These are phyloP conservation scores for Eilema depressum DNA, from an alignment of 2,888 invertebrate genomes.

Conservation along the genomic window DNA sequence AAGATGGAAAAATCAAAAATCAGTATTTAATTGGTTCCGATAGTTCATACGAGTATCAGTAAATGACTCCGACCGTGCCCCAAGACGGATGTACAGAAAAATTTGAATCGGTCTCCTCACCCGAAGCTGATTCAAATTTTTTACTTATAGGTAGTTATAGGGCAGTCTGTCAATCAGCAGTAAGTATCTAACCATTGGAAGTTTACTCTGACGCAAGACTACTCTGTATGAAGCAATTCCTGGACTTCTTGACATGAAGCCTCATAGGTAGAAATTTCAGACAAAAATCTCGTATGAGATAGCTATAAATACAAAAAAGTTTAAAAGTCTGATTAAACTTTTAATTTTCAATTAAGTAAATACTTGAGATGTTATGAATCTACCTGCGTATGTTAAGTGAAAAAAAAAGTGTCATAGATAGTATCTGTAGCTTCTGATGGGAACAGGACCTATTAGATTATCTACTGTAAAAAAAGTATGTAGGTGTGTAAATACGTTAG, in stretches of 20 bases:
- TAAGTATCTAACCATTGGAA: background rate
- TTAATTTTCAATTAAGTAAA: background rate
- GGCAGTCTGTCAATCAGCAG: background rate
- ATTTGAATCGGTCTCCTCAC: too few species aligned
- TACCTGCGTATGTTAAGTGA: background rate
- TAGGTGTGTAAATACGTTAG: background rate
- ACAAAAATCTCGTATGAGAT: background rate
- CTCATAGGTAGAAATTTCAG: background rate
- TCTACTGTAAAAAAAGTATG: background rate
- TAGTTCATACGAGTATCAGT: too few species aligned
- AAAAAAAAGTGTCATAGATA: background rate
- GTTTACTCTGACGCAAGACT: background rate
- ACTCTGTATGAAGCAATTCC: too few species aligned
- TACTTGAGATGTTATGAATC: background rate
- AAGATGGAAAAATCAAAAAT: too few species aligned
- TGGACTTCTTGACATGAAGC: background rate
- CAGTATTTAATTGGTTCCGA: too few species aligned
- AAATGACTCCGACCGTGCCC: too few species aligned
- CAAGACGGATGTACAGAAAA: too few species aligned
- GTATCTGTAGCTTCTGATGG: background rate
- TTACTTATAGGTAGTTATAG: background rate
- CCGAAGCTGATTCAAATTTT: background rate
- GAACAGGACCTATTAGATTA: background rate
- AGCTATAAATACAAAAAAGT: background rate
- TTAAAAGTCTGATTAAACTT: background rate